phyloP scores from a whole-genome alignment of 2,797 vertebrate species.

The Paedocypris micromegethes region DNA sequence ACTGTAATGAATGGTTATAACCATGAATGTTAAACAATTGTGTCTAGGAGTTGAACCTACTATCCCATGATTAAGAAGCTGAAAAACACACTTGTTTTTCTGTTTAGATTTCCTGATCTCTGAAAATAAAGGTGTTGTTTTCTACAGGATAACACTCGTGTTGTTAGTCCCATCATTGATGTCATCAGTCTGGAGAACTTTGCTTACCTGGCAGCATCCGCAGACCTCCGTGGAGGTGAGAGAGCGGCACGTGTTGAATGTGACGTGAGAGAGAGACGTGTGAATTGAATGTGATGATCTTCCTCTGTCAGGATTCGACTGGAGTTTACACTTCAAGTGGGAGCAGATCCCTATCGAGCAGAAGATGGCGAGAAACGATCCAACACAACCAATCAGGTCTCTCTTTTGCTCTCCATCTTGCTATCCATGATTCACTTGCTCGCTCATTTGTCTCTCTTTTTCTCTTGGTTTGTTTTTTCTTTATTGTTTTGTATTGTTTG shows the following conservation, averaged over 20 bases:
- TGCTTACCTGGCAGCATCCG: constrained; percentile 94
- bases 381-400: constrained; percentile 90
- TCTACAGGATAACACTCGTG: constrained; percentile 87
- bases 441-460: no score
- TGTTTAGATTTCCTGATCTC: no score
- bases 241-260: constrained; percentile 16
- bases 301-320: constrained; percentile 83
- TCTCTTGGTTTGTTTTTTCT: no score
- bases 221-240: constrained; percentile 94
- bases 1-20: no score
- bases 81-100: no score
- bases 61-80: no score
- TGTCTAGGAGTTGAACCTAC: no score
- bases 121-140: background rate
- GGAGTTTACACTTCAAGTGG: constrained; percentile 99
- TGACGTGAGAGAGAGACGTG: background rate
- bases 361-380: constrained; percentile 91
- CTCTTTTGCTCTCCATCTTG: background rate
- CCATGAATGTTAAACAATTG: no score
- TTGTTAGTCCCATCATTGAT: constrained; percentile 97
- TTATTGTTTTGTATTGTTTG: background rate
- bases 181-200: constrained; percentile 99
- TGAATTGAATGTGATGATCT: background rate
- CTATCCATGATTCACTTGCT: background rate
- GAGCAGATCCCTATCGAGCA: constrained; percentile 98